phyloP scores from a whole-genome alignment of 2,797 vertebrate genomes.

The Hirundo rustica region DNA sequence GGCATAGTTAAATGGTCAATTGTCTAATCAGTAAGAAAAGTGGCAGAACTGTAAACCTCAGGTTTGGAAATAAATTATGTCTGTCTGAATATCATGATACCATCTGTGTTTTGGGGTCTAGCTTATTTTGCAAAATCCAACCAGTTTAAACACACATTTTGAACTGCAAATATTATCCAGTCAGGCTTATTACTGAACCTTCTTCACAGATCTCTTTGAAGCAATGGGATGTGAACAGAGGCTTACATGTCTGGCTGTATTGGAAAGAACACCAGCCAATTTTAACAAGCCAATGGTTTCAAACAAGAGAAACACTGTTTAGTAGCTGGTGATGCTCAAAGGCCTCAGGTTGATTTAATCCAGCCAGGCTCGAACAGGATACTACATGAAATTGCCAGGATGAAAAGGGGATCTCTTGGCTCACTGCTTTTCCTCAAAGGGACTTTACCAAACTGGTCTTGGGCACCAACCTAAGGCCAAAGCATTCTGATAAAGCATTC shows the following conservation, averaged over 20 bases:
- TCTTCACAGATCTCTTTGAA: not conserved
- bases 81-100: not conserved
- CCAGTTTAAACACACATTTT: not conserved
- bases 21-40: not conserved
- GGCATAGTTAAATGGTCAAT: not conserved
- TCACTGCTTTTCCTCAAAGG: not conserved
- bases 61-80: not conserved
- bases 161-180: not conserved
- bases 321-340: not conserved
- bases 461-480: not conserved
- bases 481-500: not conserved
- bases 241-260: not conserved
- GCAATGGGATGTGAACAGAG: not conserved
- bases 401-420: not conserved
- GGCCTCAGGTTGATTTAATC: not conserved
- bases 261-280: not conserved
- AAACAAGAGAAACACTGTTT: not conserved
- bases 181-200: not conserved
- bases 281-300: not conserved
- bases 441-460: not conserved
- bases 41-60: not conserved
- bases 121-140: not conserved
- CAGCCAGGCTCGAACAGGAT: not conserved
- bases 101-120: not conserved
- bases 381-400: not conserved